A percentile compares a stretch with the other conserved stretches of the same genome.
These are phyloP conservation scores for Xenopus borealis DNA, from an alignment of 2,113 vertebrate species.

Conservation along the genomic window DNA sequence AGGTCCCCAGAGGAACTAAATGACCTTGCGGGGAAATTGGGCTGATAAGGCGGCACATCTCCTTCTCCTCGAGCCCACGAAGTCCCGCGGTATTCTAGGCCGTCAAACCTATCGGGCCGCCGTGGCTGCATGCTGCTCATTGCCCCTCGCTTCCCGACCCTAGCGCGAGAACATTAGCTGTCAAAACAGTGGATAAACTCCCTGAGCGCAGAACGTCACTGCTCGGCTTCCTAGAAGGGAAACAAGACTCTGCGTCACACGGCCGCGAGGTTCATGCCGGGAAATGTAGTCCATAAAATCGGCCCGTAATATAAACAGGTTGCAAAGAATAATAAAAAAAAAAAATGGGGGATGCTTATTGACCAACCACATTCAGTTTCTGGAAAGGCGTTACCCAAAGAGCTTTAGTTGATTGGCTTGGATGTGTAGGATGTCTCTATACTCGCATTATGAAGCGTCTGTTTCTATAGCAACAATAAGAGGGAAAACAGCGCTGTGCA, in stretches of 20 bases:
- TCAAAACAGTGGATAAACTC: too few relatives aligned
- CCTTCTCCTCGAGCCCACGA: constrained; percentile 69
- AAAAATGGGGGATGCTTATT: not conserved
- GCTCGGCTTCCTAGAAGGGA: not conserved
- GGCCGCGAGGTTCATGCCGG: not conserved
- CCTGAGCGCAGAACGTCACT: not conserved
- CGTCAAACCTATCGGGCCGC: constrained; percentile 88
- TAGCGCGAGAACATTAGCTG: not conserved
- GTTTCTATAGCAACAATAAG: too few relatives aligned
- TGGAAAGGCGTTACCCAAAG: too few relatives aligned
- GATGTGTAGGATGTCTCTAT: too few relatives aligned
- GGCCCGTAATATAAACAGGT: not conserved
- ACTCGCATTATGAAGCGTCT: too few relatives aligned
- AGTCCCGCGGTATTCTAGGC: constrained; percentile 75
- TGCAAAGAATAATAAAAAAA: too few relatives aligned
- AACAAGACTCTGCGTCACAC: not conserved
- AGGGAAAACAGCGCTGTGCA: too few relatives aligned
- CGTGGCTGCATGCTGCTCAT: constrained; percentile 74
- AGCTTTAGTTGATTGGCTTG: not conserved
- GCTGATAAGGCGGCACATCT: constrained; percentile 46
- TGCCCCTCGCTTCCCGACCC: not conserved
- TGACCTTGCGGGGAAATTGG: constrained; percentile 64
- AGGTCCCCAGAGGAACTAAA: constrained; percentile 68
- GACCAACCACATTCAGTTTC: not conserved
- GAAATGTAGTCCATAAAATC: not conserved